Percentiles rank a stretch among this genome's conserved stretches.
Evolutionary conservation across 2,797 vertebrate genomes (phyloP).

Genomic region (Characodon lateralis): DNA sequence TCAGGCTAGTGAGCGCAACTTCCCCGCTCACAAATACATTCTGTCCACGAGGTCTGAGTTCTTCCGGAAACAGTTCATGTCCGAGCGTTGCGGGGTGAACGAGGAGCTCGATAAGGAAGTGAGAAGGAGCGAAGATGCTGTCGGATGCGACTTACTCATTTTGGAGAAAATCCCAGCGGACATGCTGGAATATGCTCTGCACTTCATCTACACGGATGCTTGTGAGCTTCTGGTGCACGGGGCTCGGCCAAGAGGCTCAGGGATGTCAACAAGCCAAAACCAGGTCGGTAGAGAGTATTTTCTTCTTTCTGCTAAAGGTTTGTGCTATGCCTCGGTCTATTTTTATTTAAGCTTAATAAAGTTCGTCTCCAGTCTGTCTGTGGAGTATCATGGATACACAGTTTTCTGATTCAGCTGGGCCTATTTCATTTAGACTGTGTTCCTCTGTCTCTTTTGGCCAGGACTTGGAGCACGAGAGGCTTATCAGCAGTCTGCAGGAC

Average conservation of each 20-base stretch:
- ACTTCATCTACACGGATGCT: constrained; percentile 93
- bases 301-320: background rate
- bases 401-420: constrained; percentile 7
- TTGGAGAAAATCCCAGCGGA: constrained; percentile 90
- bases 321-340: background rate
- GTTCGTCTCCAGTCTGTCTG: background rate
- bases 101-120: constrained; percentile 70
- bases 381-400: background rate
- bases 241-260: constrained; percentile 77
- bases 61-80: constrained; percentile 87
- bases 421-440: constrained; percentile 18
- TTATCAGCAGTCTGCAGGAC: constrained; percentile 88
- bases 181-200: constrained; percentile 87
- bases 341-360: background rate
- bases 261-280: constrained; percentile 36
- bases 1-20: constrained; percentile 88
- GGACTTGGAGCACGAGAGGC: constrained; percentile 81
- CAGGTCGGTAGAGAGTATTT: constrained; percentile 37
- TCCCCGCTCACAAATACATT: constrained; percentile 92
- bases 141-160: constrained; percentile 89
- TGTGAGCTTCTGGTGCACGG: constrained; percentile 91
- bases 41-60: constrained; percentile 90
- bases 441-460: constrained; percentile 37
- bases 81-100: constrained; percentile 65
- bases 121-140: constrained; percentile 86